Conservation (phyloP, 1,140 invertebrate species). For the Polypedilum pembai region DNA sequence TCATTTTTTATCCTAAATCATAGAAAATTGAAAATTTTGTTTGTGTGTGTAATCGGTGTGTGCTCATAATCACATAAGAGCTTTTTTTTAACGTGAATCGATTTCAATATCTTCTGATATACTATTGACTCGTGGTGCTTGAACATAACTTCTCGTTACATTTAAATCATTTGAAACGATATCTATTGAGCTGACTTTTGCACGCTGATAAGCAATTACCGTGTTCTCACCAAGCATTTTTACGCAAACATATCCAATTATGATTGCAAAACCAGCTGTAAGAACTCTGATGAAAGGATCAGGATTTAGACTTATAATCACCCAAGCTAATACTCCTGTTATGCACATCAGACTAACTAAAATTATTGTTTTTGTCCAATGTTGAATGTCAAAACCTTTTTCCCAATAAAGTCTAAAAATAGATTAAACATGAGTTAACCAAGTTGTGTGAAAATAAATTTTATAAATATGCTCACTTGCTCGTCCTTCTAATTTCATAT, state of each 20-base stretch:
- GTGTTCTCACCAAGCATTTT: constrained; percentile 78
- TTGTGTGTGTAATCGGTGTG: not conserved
- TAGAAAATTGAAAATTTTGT: not conserved
- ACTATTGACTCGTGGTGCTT: not conserved
- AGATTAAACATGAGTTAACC: constrained; percentile 4
- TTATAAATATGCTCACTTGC: constrained; percentile 43
- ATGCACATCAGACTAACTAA: constrained; percentile 67
- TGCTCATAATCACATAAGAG: not conserved
- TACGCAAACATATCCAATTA: constrained; percentile 76
- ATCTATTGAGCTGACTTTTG: constrained; percentile 79
- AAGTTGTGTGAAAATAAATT: not conserved
- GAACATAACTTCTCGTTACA: not conserved
- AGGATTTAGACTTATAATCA: constrained; percentile 68
- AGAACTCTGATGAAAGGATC: constrained; percentile 69
- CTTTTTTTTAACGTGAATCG: not conserved
- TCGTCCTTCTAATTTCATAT: constrained; percentile 64
- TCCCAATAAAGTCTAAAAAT: constrained; percentile 62
- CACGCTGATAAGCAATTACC: constrained; percentile 75
- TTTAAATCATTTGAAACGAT: constrained; percentile 50
- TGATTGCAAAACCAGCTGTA: constrained; percentile 67
- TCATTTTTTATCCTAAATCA: not conserved
- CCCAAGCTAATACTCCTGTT: constrained; percentile 69
- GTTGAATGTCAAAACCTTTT: constrained; percentile 67
- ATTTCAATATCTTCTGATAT: constrained; percentile 16
- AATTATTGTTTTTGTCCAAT: constrained; percentile 61